Base-by-base conservation (phyloP, 2,797 vertebrate species). In the Danio aesculapii region DNA sequence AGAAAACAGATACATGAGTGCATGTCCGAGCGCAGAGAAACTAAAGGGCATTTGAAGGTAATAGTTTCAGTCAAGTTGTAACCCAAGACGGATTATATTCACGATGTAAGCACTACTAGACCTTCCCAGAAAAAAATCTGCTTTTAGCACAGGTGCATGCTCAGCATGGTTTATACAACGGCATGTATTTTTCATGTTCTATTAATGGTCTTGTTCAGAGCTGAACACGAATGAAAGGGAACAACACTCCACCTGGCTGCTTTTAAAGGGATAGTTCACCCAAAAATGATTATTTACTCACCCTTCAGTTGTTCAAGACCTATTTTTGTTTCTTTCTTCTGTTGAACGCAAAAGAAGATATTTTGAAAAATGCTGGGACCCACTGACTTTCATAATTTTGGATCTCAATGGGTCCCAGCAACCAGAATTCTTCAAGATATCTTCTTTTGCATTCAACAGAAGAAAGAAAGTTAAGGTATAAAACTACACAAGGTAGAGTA, bases 11-110 rank as follows among this genome's bases (percentile, higher is more conserved):
- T 77, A 81, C 8, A 2, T 50, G 16, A 39, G 43, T 57, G 43
- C 43, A 49, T 61, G 46, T 17, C 17, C 52, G 16, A 74, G 21
- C 1, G 1, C 0, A 44, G 41, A 58, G 52, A 53, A 62, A 8
- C 6, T 41, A 63, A 59, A 73, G 72, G 77, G 81, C 82, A 71
- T 72, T 80, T 77, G 83, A 85, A 86, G 57, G 84, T 43, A 61
- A 53, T 62, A 1, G 0, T 6, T 30, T 47, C 14, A 13, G 10
- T 55, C 77, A 59, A 0, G 46, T 57, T 49, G 76, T 81, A 72
- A 79, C 83, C 59, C 57, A 72, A 85, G 74, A 75, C 12, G 12
- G 21, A 49, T 81, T 63, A 41, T 77, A 68, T 69, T 17, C 70
- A 47, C 81, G 76, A 46, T 73, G 64, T 46, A 58, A 70, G 78